These are phyloP conservation scores for Chrysemys picta DNA, from an alignment of 2,113 vertebrate genomes.

Conservation along the genomic window DNA sequence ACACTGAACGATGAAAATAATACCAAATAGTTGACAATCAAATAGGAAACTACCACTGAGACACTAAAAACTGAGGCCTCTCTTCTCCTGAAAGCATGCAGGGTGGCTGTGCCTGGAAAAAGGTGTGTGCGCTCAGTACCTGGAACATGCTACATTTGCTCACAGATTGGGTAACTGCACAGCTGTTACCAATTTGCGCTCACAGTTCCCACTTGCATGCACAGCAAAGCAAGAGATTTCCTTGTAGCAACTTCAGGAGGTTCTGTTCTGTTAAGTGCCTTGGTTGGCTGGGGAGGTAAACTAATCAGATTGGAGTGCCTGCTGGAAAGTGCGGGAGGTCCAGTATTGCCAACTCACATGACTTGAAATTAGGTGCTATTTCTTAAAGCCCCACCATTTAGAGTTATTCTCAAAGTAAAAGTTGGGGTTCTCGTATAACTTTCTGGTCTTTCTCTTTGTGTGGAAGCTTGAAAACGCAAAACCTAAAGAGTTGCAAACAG, in stretches of 20 bases:
- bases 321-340: background rate
- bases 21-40: background rate
- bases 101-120: background rate
- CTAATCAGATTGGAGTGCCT: accelerated
- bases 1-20: background rate
- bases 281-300: background rate
- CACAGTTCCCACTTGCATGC: background rate
- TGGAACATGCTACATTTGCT: background rate
- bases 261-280: background rate
- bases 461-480: background rate
- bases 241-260: accelerated
- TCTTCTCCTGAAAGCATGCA: background rate
- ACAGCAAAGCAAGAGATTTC: background rate
- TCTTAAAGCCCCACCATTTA: background rate
- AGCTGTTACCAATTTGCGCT: background rate
- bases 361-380: background rate
- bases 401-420: background rate
- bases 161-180: background rate
- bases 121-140: background rate
- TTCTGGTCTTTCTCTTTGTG: accelerated
- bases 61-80: background rate
- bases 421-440: background rate
- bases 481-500: accelerated
- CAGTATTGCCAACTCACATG: background rate
- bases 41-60: background rate